phyloP scores from a whole-genome alignment of 2,888 invertebrate genomes.

The Dryomyza anilis region DNA sequence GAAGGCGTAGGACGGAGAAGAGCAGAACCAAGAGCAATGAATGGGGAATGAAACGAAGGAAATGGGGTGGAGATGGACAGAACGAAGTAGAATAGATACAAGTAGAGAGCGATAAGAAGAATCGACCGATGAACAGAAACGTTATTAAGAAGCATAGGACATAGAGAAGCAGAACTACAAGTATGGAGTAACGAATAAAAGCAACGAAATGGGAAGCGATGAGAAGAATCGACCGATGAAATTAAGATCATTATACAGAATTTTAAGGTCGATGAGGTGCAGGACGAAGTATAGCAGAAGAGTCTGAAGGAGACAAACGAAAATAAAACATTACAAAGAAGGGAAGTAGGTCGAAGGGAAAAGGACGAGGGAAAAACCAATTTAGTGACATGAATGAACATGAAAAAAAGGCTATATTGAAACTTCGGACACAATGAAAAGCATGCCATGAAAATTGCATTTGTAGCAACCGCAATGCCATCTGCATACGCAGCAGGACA shows the following conservation, averaged over 20 bases:
- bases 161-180: not conserved
- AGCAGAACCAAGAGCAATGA: not conserved
- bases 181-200: not conserved
- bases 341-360: not conserved
- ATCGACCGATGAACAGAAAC: too few species aligned
- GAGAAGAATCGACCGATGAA: not conserved
- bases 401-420: too few species aligned
- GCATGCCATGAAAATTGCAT: constrained; percentile 4
- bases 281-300: not conserved
- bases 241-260: not conserved
- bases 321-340: not conserved
- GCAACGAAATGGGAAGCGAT: not conserved
- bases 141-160: not conserved
- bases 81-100: not conserved
- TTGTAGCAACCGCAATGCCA: constrained; percentile 29
- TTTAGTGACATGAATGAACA: constrained; percentile 7
- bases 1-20: not conserved
- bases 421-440: not conserved
- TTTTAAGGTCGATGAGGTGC: not conserved
- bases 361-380: not conserved
- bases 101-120: not conserved
- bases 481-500: constrained; percentile 50
- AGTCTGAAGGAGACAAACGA: not conserved
- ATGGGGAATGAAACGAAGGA: not conserved
- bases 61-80: not conserved